Conservation (phyloP, 30 jellyfish, hydroid and myxozoan genomes). For the Morbakka virulenta region DNA sequence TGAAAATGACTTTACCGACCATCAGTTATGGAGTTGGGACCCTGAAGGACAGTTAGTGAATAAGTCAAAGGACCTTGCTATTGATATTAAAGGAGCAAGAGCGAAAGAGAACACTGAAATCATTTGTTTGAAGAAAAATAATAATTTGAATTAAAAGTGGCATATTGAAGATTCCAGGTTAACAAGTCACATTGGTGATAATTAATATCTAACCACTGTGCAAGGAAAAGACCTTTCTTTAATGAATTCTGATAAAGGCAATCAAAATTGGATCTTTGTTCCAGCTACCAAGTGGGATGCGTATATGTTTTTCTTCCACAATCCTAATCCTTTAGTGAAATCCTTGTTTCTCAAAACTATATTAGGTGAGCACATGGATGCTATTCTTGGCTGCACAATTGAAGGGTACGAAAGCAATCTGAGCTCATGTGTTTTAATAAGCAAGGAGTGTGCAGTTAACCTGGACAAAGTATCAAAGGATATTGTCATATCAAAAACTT, state of each 20-base stretch:
- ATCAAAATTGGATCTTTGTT: neutral
- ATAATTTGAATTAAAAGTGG: slow-evolving; percentile 6
- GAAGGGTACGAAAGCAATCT: neutral
- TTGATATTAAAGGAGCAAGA: neutral
- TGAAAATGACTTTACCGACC: neutral
- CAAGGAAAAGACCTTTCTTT: too few relatives aligned
- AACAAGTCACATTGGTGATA: neutral
- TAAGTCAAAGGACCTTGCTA: neutral
- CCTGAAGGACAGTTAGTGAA: neutral
- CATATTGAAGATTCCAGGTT: slow-evolving; percentile 4
- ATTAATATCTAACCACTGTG: neutral
- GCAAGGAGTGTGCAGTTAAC: slow-evolving; percentile 2
- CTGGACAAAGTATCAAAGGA: neutral
- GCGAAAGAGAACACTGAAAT: slow-evolving; percentile 1
- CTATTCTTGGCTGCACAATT: slow-evolving; percentile 2
- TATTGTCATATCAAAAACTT: slow-evolving; percentile 4
- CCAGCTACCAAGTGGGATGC: slow-evolving; percentile 17
- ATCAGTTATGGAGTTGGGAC: slow-evolving; percentile 35
- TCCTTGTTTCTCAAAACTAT: slow-evolving; percentile 3
- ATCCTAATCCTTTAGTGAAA: slow-evolving; percentile 18
- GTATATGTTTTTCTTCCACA: neutral
- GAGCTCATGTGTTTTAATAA: neutral
- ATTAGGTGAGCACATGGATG: neutral
- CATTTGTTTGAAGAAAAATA: neutral
- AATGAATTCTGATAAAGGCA: neutral